phyloP scores from a whole-genome alignment of 2,888 invertebrate species.

The Quadriops clusia region DNA sequence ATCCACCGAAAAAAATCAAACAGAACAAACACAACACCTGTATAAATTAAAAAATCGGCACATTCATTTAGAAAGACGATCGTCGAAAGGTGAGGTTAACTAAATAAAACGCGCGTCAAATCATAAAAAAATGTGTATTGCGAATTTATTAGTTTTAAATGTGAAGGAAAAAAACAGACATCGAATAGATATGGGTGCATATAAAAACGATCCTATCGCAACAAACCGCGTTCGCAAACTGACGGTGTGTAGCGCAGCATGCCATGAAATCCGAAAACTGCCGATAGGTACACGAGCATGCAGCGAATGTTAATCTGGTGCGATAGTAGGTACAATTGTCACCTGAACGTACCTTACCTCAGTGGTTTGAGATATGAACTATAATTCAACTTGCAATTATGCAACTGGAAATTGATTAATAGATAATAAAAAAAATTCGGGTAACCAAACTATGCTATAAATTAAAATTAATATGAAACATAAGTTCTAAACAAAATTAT shows the following conservation, averaged over 20 bases:
- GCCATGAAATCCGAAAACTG: conserved; percentile 27
- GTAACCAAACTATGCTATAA: too few relatives aligned
- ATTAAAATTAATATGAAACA: too few relatives aligned
- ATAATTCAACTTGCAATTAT: too few relatives aligned
- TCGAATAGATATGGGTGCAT: conserved; percentile 6
- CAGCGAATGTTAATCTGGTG: conserved; percentile 11
- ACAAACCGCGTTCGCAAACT: conserved; percentile 26
- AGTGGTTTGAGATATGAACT: too few relatives aligned
- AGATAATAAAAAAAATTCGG: too few relatives aligned
- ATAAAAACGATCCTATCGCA: conserved; percentile 13
- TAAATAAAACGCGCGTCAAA: conserved; percentile 4
- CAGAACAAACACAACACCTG: too few relatives aligned
- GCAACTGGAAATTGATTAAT: too few relatives aligned
- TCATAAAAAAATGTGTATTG: conserved; percentile 3
- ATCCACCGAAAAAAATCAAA: too few relatives aligned
- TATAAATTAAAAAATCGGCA: too few relatives aligned
- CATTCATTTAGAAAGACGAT: too few relatives aligned
- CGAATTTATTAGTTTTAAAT: conserved; percentile 8
- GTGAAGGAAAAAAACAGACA: conserved; percentile 7
- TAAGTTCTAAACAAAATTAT: too few relatives aligned
- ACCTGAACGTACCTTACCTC: conserved; percentile 15
- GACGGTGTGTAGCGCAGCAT: conserved; percentile 27
- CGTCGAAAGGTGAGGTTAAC: background rate
- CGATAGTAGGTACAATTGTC: conserved; percentile 14
- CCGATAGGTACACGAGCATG: conserved; percentile 18